These are phyloP conservation scores for Dendrolimus punctatus DNA, from an alignment of 1,140 invertebrate species.

Conservation along the genomic window DNA sequence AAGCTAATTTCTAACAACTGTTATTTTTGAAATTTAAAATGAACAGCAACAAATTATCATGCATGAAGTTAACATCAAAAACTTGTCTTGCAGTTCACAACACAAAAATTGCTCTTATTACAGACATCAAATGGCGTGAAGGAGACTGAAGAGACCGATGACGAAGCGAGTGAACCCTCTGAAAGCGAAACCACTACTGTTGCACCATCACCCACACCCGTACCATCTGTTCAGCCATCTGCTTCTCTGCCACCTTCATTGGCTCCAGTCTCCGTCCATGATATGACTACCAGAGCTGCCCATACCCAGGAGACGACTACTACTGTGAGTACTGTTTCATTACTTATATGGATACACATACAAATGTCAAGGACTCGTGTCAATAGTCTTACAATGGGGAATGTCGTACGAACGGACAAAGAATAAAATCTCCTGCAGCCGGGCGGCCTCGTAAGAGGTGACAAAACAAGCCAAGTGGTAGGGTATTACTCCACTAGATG, in stretches of 20 bases:
- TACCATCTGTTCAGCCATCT: slow-evolving; percentile 27
- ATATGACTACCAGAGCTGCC: slow-evolving; percentile 53
- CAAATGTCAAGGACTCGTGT: not conserved
- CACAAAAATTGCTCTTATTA: slow-evolving; percentile 2
- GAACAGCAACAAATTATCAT: not conserved
- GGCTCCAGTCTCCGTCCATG: slow-evolving; percentile 37
- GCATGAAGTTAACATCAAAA: too few species aligned
- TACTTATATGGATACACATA: not conserved
- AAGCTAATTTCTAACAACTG: not conserved
- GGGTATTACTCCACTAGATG: too few species aligned
- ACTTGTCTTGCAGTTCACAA: too few species aligned
- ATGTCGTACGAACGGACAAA: too few species aligned
- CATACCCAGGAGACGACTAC: slow-evolving; percentile 62
- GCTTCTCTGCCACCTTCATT: slow-evolving; percentile 23
- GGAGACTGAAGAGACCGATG: slow-evolving; percentile 75
- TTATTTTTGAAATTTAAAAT: not conserved
- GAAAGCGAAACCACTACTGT: slow-evolving; percentile 28
- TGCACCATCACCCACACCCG: slow-evolving; percentile 11
- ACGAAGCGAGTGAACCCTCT: slow-evolving; percentile 69
- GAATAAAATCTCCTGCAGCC: too few species aligned
- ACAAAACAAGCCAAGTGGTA: too few species aligned
- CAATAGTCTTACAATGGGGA: too few species aligned
- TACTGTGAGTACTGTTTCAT: slow-evolving; percentile 36
- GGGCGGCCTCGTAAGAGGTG: too few species aligned
- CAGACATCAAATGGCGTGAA: slow-evolving; percentile 58